phyloP scores from a whole-genome alignment of 2,888 invertebrate genomes.

The Cloeon dipterum region DNA sequence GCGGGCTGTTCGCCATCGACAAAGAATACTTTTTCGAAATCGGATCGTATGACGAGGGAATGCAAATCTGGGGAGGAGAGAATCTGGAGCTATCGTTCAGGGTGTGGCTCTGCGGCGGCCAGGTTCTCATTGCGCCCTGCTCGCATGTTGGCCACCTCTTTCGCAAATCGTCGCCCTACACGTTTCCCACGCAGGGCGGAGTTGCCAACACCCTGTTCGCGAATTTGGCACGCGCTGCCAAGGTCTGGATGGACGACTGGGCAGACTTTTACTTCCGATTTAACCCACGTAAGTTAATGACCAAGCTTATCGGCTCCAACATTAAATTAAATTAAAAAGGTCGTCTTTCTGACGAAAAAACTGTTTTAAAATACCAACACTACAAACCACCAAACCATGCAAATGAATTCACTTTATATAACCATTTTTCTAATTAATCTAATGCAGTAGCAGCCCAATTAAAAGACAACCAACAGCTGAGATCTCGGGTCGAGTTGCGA shows the following conservation, averaged over 20 bases:
- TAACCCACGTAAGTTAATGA: slow-evolving; percentile 28
- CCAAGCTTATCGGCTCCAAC: no score
- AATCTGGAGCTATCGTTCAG: slow-evolving; percentile 93
- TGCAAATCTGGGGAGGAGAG: slow-evolving; percentile 94
- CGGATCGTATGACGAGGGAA: slow-evolving; percentile 40
- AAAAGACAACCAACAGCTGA: slow-evolving; percentile 27
- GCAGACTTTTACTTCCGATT: slow-evolving; percentile 76
- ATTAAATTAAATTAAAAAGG: no score
- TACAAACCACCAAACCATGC: no score
- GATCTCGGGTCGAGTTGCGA: slow-evolving; percentile 38
- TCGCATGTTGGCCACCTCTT: slow-evolving; percentile 88
- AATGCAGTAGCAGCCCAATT: slow-evolving; percentile 14
- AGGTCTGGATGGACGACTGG: slow-evolving; percentile 98
- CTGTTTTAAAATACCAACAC: no score
- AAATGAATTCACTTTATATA: no score
- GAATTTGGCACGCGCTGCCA: slow-evolving; percentile 79
- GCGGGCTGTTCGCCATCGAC: slow-evolving; percentile 78
- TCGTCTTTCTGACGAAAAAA: no score
- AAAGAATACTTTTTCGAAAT: slow-evolving; percentile 66
- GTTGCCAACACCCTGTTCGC: slow-evolving; percentile 66
- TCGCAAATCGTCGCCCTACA: slow-evolving; percentile 80
- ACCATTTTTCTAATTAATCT: no score
- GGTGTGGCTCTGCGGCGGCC: slow-evolving; percentile 84
- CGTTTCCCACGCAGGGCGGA: slow-evolving; percentile 67
- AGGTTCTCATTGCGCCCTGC: slow-evolving; percentile 75